Percentiles rank a stretch among this genome's conserved stretches.
Conservation (phyloP, 2,888 invertebrate species). For the Pterostichus madidus region DNA sequence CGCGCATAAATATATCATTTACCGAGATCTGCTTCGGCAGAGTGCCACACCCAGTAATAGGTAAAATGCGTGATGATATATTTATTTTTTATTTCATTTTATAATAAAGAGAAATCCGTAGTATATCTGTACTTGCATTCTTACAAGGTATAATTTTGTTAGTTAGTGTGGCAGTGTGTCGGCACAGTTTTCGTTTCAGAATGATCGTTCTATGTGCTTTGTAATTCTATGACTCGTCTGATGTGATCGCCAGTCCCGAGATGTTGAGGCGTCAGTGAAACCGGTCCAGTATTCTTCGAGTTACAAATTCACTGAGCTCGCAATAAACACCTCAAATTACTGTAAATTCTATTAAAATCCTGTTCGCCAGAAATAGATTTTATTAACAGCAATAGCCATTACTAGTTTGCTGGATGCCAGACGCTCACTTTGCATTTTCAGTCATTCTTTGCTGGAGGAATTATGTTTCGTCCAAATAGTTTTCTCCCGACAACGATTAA, state of each 20-base stretch:
- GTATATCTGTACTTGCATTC: too few species aligned
- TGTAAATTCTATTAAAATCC: constrained; percentile 58
- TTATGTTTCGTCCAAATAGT: background rate
- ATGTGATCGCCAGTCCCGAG: background rate
- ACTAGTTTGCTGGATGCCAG: constrained; percentile 19
- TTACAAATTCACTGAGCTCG: constrained; percentile 52
- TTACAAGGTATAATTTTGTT: too few species aligned
- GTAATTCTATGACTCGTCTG: too few species aligned
- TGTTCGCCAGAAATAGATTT: constrained; percentile 60
- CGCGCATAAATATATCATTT: too few species aligned
- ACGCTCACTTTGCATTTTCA: constrained; percentile 15
- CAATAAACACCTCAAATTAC: constrained; percentile 58
- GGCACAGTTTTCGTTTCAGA: background rate
- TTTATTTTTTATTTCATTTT: too few species aligned
- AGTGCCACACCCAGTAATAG: too few species aligned
- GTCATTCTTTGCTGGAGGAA: background rate
- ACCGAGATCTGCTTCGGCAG: too few species aligned
- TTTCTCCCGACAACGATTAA: background rate
- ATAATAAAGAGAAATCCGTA: too few species aligned
- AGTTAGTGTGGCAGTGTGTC: background rate
- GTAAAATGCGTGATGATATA: too few species aligned
- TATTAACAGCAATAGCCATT: constrained; percentile 48
- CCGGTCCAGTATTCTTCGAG: constrained; percentile 38
- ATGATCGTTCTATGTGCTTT: too few species aligned
- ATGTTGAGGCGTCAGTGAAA: constrained; percentile 9